Evolutionary conservation across 2,888 invertebrate species (phyloP), one percentile per base, ranked within the genome.

Genomic region (Limnephilus rhombicus): DNA sequence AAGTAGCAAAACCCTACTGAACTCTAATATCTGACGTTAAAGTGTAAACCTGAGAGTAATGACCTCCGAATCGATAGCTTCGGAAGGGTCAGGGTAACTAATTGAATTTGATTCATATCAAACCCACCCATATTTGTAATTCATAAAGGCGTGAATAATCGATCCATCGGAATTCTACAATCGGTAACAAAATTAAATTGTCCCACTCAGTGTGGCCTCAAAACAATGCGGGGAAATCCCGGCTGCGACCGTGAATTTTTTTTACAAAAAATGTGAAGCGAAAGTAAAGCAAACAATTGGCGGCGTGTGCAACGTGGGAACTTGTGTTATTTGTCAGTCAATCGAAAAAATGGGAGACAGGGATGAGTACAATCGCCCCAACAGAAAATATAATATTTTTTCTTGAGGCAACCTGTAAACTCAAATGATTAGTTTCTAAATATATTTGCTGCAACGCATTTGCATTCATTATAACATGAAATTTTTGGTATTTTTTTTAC

Each of bases 311-410:
- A 91, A 81, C 82, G 80, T 85, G 68, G 49, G 80, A 11, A 83
- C 87, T 91, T 93, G 93, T 93, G 90, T 92, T 92, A 93, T 93
- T 93, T 93, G 93, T 93, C 93, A 93, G 93, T 93, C 93, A 92
- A 93, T 92, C 91, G 91, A 93, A 93, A 93, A 93, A 93, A 93
- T 93, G 93, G 92, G 92, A 91, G 91, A 92, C 85, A n/a, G 90
- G 91, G 91, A 41, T 34, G 53, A 31, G 91, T 91, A 91, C 24
- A 31, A 86, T n/a, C 80, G 31, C 24, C 83, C 80, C 24, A 80
- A 53, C n/a, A 80, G 91, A 91, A 93, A 68, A n/a, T n/a, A 24
- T n/a, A 68, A 68, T 24, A 24, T 68, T 68, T 31, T 31, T 24
- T 41, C 41, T 4, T 68, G 0, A n/a, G 24, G 24, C 7, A 68